A percentile compares a stretch with the other conserved stretches of the same genome.
These are phyloP conservation scores for Galaxea fascicularis DNA, from an alignment of 92 coral and sea anemone genomes.

Conservation along the genomic window DNA sequence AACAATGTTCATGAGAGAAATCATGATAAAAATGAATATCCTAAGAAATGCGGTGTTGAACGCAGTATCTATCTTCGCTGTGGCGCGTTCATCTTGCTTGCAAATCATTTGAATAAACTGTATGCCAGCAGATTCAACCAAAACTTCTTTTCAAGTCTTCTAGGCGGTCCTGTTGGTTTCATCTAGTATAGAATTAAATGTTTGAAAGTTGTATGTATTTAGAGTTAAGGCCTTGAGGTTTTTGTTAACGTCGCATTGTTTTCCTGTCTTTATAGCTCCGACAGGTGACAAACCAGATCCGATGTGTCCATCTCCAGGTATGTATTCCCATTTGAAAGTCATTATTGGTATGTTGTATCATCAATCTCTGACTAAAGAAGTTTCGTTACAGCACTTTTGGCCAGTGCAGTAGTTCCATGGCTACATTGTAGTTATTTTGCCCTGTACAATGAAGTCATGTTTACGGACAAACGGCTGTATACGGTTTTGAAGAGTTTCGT, in stretches of 20 bases:
- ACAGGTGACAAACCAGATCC: slow-evolving; percentile 71
- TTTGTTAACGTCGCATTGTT: background rate
- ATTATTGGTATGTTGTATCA: background rate
- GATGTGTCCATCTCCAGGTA: slow-evolving; percentile 96
- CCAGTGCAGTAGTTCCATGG: too few species aligned
- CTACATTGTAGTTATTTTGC: too few species aligned
- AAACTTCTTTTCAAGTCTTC: background rate
- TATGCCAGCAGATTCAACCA: too few species aligned
- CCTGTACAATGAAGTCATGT: too few species aligned
- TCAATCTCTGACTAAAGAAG: background rate
- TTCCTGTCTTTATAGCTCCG: slow-evolving; percentile 58
- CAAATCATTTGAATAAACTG: too few species aligned
- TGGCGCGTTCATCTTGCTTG: too few species aligned
- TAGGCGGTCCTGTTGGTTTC: background rate
- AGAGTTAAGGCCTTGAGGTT: background rate
- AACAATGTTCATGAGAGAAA: too few species aligned
- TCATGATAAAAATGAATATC: too few species aligned
- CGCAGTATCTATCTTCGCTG: too few species aligned
- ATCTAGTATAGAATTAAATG: too few species aligned
- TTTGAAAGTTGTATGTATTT: background rate
- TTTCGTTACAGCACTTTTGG: background rate
- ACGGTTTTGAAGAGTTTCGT: background rate
- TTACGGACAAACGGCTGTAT: background rate
- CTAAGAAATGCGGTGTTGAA: too few species aligned
- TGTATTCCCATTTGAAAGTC: background rate